Conservation (phyloP, 2,888 invertebrate species). For the Colostygia pectinataria region DNA sequence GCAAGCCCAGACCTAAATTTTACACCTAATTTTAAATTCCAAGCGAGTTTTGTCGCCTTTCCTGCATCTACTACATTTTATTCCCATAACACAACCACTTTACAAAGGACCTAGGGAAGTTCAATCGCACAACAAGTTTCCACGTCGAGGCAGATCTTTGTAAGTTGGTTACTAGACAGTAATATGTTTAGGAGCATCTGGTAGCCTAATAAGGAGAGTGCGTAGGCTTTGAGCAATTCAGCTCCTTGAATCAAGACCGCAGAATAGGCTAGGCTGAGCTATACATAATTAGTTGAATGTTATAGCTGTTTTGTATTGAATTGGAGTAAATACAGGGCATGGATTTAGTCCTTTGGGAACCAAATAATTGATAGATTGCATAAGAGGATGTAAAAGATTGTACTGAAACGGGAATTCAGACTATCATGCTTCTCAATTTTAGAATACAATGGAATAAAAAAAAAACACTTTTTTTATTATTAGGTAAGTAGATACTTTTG, state of each 20-base stretch:
- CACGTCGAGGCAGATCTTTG: constrained; percentile 30
- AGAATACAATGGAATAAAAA: too few species aligned
- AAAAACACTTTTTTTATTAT: too few species aligned
- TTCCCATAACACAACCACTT: constrained; percentile 48
- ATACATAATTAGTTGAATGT: too few species aligned
- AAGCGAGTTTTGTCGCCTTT: constrained; percentile 70
- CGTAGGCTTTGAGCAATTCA: constrained; percentile 36
- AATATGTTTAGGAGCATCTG: constrained; percentile 35
- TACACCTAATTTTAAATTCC: constrained; percentile 74
- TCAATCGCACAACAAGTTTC: constrained; percentile 3
- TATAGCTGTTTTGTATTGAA: too few species aligned
- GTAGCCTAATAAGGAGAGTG: constrained; percentile 59
- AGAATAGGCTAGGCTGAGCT: too few species aligned
- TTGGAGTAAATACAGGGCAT: too few species aligned
- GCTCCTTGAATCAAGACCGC: background rate
- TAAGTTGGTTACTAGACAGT: constrained; percentile 26
- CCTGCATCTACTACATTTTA: constrained; percentile 68
- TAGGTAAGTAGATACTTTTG: too few species aligned
- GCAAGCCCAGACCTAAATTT: constrained; percentile 51
- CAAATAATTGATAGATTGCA: too few species aligned
- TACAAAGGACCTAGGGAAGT: constrained; percentile 34
- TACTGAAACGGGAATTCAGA: too few species aligned
- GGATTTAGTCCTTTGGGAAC: too few species aligned
- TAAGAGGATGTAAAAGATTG: too few species aligned
- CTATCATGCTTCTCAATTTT: too few species aligned